A percentile compares a stretch with the other conserved stretches of the same genome.
Conservation (phyloP, 2,888 invertebrate genomes). For the Phaonia tiefii region DNA sequence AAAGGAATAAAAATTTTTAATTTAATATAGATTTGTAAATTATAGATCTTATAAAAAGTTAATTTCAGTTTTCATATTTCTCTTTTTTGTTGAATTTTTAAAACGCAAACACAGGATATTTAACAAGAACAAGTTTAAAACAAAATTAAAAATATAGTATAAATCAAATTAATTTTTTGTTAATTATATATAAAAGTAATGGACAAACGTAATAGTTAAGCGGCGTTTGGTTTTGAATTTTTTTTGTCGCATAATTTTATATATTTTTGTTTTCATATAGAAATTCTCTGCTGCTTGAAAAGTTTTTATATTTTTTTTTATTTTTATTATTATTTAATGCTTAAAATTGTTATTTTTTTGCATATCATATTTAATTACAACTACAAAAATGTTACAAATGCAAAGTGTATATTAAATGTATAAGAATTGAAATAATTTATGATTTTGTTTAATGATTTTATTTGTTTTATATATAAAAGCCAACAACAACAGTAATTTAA, state of each 20-base stretch:
- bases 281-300: neutral
- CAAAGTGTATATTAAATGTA: slow-evolving; percentile 58
- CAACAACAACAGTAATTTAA: slow-evolving; percentile 67
- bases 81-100: too few relatives aligned
- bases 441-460: slow-evolving; percentile 45
- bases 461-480: slow-evolving; percentile 63
- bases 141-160: slow-evolving; percentile 33
- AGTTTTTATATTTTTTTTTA: slow-evolving; percentile 15
- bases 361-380: slow-evolving; percentile 53
- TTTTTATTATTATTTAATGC: slow-evolving; percentile 56
- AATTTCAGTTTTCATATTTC: too few relatives aligned
- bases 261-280: neutral
- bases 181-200: slow-evolving; percentile 10
- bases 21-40: too few relatives aligned
- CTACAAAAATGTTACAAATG: slow-evolving; percentile 63
- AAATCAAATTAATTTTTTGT: slow-evolving; percentile 22
- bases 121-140: slow-evolving; percentile 43
- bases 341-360: slow-evolving; percentile 45
- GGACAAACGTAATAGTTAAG: slow-evolving; percentile 38
- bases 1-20: too few relatives aligned
- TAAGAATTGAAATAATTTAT: slow-evolving; percentile 52
- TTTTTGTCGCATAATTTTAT: slow-evolving; percentile 22
- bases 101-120: slow-evolving; percentile 32
- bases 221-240: slow-evolving; percentile 52
- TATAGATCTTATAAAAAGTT: too few relatives aligned